Percentiles rank a stretch among this genome's conserved stretches.
Evolutionary conservation across 2,888 invertebrate genomes (phyloP).

Genomic region (Linyphia triangularis): DNA sequence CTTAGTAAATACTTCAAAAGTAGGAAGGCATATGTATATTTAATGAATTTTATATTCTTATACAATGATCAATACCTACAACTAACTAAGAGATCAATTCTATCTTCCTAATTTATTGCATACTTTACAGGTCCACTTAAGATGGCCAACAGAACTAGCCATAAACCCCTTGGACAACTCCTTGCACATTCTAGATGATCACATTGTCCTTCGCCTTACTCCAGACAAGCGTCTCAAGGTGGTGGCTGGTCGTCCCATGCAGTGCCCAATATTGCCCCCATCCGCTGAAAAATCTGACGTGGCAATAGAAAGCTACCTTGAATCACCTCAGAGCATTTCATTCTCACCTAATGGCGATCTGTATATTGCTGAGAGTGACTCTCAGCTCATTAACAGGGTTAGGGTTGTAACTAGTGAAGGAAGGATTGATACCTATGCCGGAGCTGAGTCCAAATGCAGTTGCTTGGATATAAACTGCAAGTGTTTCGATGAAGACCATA

Average conservation of each 20-base stretch:
- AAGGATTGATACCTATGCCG: slow-evolving; percentile 80
- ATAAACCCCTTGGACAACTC: slow-evolving; percentile 96
- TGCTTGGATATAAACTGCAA: slow-evolving; percentile 80
- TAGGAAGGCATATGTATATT: not conserved
- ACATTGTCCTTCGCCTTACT: slow-evolving; percentile 93
- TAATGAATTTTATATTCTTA: not conserved
- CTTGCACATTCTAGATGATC: slow-evolving; percentile 96
- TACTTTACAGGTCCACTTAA: slow-evolving; percentile 87
- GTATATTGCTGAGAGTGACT: slow-evolving; percentile 95
- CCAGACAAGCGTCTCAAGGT: slow-evolving; percentile 90
- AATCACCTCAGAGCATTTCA: slow-evolving; percentile 92
- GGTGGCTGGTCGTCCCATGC: slow-evolving; percentile 95
- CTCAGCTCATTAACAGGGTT: slow-evolving; percentile 83
- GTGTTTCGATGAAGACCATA: slow-evolving; percentile 80
- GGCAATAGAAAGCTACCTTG: slow-evolving; percentile 82
- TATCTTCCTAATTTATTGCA: not conserved
- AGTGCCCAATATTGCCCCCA: slow-evolving; percentile 85
- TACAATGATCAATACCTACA: no score
- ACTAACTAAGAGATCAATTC: not conserved
- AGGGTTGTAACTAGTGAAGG: slow-evolving; percentile 80
- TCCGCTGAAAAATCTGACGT: slow-evolving; percentile 76
- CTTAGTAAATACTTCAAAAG: no score
- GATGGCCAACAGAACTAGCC: slow-evolving; percentile 98
- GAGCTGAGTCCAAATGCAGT: slow-evolving; percentile 80
- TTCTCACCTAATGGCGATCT: slow-evolving; percentile 95